Base-by-base conservation (phyloP, 2,888 invertebrate genomes). In the Ennomos fuscantarius region DNA sequence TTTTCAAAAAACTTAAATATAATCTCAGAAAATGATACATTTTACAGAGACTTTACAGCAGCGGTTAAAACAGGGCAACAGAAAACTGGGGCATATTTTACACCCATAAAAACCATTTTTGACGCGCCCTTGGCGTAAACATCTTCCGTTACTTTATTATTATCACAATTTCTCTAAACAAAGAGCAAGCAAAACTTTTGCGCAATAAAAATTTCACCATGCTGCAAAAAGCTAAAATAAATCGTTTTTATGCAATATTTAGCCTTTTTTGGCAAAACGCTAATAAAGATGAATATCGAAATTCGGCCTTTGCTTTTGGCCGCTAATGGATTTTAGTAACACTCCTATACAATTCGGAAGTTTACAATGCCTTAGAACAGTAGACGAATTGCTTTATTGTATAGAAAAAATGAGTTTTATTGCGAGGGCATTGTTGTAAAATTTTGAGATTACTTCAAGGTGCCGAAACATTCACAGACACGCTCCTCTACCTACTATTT, bases 321-420 rank as follows among this genome's bases (percentile, higher is more conserved):
- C 91, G 90, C 87, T 87, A 89, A 89, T 88, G 73, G 77, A 45
- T 68, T 60, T 68, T 60, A 76, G 79, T 70, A 79, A 81, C 76
- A 77, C 57, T 47, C 60, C 79, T 79, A 79, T 82, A 86, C 83
- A 85, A 86, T 85, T 89, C 85, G 86, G 87, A 85, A 86, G 86
- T 89, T 84, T 81, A 88, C 86, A 87, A 87, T 84, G 63, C 75
- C 55, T 60, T 69, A 70, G 78, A 80, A 87, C 91, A 86, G 90
- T 90, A 90, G 91, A 84, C 78, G 73, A 86, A 89, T 90, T 76
- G 81, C 75, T 85, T 87, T 89, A 90, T 89, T 89, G 82, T 80
- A 70, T 62, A 72, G 76, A 74, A 85, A 82, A 89, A 90, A 87
- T 73, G 73, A 76, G 71, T 73, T 90, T 90, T 91, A 90, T 78